These are phyloP conservation scores for Dendropsophus ebraccatus DNA, from an alignment of 2,113 vertebrate species.

Conservation along the genomic window DNA sequence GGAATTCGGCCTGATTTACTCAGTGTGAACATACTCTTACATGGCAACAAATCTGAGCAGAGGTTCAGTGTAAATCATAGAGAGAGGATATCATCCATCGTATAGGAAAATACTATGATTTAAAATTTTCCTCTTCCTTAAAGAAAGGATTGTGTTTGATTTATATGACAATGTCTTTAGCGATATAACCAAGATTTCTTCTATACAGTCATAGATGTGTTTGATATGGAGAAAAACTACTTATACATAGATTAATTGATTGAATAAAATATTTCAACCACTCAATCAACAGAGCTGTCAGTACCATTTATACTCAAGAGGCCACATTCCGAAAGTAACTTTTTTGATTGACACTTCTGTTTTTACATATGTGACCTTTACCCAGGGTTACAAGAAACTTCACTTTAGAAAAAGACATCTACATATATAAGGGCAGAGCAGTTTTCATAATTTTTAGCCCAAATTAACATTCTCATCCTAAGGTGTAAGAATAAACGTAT, in stretches of 20 bases:
- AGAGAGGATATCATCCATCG: too few species aligned
- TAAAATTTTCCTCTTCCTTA: too few species aligned
- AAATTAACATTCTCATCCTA: too few species aligned
- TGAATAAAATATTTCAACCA: neutral
- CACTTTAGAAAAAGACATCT: neutral
- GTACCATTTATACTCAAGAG: neutral
- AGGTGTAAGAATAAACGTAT: too few species aligned
- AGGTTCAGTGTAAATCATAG: too few species aligned
- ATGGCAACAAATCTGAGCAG: too few species aligned
- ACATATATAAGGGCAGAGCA: neutral
- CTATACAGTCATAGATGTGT: neutral
- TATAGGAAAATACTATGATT: too few species aligned
- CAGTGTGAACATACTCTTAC: too few species aligned
- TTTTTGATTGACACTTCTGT: conserved; percentile 16
- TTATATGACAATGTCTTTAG: too few species aligned
- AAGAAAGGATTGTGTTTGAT: too few species aligned
- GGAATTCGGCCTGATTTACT: too few species aligned
- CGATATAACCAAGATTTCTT: neutral
- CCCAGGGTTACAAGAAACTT: neutral
- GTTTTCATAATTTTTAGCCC: too few species aligned
- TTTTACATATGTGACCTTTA: conserved; percentile 27
- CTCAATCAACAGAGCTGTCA: neutral
- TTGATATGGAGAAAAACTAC: neutral
- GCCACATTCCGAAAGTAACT: neutral
- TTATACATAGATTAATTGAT: neutral